These are phyloP conservation scores for Matsumurasca onukii DNA, from an alignment of 1,140 invertebrate species.

Conservation along the genomic window DNA sequence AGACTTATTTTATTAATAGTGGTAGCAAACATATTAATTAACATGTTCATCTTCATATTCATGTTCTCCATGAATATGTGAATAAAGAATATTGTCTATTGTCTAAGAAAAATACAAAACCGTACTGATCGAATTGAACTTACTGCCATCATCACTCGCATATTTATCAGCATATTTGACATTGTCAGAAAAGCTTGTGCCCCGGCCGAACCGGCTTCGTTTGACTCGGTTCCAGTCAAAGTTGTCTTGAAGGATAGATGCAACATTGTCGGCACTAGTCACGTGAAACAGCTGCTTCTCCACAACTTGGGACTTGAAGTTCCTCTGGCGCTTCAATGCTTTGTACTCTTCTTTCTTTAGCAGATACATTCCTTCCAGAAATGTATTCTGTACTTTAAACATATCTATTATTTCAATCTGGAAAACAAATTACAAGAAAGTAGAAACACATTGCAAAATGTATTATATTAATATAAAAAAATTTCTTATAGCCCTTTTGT, in stretches of 20 bases:
- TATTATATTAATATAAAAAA: too few relatives aligned
- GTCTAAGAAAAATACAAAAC: too few relatives aligned
- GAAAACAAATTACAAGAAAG: neutral
- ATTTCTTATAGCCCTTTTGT: too few relatives aligned
- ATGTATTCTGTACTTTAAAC: neutral
- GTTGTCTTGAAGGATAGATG: neutral
- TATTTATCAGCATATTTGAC: neutral
- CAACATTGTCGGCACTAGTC: neutral
- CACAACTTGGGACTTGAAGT: too few relatives aligned
- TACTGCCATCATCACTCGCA: neutral
- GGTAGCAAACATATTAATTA: too few relatives aligned
- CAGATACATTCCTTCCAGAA: neutral
- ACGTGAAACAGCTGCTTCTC: neutral
- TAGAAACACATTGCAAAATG: too few relatives aligned
- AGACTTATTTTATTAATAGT: too few relatives aligned
- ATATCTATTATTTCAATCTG: neutral
- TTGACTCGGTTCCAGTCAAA: neutral
- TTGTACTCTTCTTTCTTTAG: slow-evolving; percentile 3
- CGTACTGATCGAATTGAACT: too few relatives aligned
- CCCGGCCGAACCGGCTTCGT: neutral
- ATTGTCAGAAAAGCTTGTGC: neutral
- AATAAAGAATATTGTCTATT: too few relatives aligned
- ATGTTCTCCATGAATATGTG: too few relatives aligned
- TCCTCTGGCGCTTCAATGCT: neutral
- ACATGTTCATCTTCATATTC: too few relatives aligned